A percentile compares a stretch with the other conserved stretches of the same genome.
phyloP scores from a whole-genome alignment of 2,888 invertebrate species.

The Macropis europaea region DNA sequence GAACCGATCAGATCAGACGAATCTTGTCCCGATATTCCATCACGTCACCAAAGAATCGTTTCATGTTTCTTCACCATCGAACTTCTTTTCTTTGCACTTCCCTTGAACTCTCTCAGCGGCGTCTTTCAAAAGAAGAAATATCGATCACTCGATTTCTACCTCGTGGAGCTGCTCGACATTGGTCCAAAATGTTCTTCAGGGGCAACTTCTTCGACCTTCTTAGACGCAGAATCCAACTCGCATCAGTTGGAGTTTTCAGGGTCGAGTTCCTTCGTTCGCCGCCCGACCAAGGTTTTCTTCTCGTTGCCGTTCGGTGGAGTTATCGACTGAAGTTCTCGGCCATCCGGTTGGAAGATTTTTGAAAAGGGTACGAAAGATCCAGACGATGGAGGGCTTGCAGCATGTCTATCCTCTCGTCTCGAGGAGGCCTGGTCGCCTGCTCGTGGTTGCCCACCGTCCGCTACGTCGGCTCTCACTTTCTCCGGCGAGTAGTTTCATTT shows the following conservation, averaged over 20 bases:
- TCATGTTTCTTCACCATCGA: neutral
- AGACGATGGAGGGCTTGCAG: slow-evolving; percentile 64
- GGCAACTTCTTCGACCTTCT: too few relatives aligned
- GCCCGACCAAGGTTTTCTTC: too few relatives aligned
- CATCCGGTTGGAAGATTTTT: slow-evolving; percentile 4
- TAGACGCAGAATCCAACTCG: too few relatives aligned
- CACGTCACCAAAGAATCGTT: slow-evolving; percentile 5
- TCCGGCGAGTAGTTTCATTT: slow-evolving; percentile 78
- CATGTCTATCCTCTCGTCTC: slow-evolving; percentile 69
- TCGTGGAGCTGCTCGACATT: too few relatives aligned
- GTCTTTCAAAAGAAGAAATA: neutral
- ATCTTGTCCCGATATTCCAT: neutral
- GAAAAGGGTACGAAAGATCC: slow-evolving; percentile 46
- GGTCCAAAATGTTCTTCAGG: too few relatives aligned
- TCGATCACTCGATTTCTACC: too few relatives aligned
- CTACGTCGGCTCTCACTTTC: slow-evolving; percentile 77
- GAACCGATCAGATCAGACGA: neutral
- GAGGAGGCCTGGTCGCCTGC: slow-evolving; percentile 68
- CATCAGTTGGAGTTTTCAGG: too few relatives aligned
- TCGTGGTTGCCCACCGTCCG: slow-evolving; percentile 67
- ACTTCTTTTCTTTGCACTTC: neutral
- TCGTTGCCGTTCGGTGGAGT: too few relatives aligned
- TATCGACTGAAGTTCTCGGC: too few relatives aligned
- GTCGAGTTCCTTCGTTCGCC: too few relatives aligned
- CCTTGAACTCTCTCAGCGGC: neutral